Evolutionary conservation across 2,797 vertebrate species (phyloP).

Genomic region (Catostomus latipinnis): DNA sequence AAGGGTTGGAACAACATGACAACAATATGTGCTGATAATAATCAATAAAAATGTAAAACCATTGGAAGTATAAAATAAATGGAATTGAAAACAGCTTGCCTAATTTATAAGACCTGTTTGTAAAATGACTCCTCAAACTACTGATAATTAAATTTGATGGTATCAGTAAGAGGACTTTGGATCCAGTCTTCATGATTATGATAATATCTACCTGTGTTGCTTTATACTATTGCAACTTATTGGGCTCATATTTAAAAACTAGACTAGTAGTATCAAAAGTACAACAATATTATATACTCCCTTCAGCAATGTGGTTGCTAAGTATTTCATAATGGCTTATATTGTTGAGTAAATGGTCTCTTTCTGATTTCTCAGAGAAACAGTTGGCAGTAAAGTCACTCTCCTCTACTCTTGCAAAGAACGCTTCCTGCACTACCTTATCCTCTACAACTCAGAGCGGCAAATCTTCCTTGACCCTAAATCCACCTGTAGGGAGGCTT

Average conservation of each 20-base stretch:
- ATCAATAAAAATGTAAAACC: no score
- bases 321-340: constrained; percentile 3
- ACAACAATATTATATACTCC: neutral
- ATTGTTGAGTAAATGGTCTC: constrained; percentile 38
- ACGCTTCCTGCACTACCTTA: constrained; percentile 65
- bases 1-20: no score
- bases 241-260: neutral
- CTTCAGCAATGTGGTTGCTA: neutral
- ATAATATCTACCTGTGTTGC: no score
- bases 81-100: no score
- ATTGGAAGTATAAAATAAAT: no score
- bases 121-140: no score
- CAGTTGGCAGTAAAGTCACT: constrained; percentile 72
- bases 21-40: no score
- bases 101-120: no score
- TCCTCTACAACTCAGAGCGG: constrained; percentile 66
- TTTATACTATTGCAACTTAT: neutral
- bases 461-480: constrained; percentile 60
- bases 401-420: constrained; percentile 61
- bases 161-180: no score
- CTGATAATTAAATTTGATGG: no score
- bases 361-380: constrained; percentile 72
- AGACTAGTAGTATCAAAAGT: neutral
- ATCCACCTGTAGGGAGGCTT: constrained; percentile 70
- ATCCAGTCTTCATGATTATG: no score